These are phyloP conservation scores for Muscina levida DNA, from an alignment of 2,888 invertebrate species.

Conservation along the genomic window DNA sequence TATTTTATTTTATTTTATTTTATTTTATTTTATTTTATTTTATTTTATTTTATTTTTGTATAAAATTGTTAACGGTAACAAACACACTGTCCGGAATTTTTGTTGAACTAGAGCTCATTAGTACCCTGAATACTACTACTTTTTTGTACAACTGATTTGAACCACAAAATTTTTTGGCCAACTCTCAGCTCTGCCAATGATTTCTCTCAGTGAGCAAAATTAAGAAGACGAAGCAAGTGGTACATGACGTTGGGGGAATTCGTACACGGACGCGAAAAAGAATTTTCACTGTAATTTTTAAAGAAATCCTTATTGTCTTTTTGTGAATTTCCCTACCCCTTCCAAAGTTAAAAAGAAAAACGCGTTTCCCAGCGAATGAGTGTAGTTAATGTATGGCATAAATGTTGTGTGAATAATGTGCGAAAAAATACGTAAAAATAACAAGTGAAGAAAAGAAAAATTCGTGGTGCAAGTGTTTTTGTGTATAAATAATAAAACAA, in stretches of 20 bases:
- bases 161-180: background rate
- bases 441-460: slow-evolving; percentile 26
- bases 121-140: too few species aligned
- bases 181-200: background rate
- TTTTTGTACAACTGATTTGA: too few species aligned
- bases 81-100: too few species aligned
- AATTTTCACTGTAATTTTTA: slow-evolving; percentile 11
- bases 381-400: background rate
- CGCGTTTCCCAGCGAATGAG: too few species aligned
- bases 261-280: slow-evolving; percentile 9
- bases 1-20: too few species aligned
- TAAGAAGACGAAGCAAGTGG: slow-evolving; percentile 15
- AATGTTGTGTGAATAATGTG: background rate
- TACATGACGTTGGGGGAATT: slow-evolving; percentile 35
- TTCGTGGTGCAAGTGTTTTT: slow-evolving; percentile 29
- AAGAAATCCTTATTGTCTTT: too few species aligned
- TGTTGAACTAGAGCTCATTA: too few species aligned
- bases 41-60: too few species aligned
- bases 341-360: too few species aligned
- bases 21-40: too few species aligned
- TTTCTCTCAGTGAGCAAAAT: slow-evolving; percentile 46
- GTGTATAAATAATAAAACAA: slow-evolving; percentile 2
- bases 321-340: too few species aligned
- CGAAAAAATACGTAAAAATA: slow-evolving; percentile 22
- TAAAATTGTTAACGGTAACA: too few species aligned